These are phyloP conservation scores for Hemiscyllium ocellatum DNA, from an alignment of 2,113 vertebrate genomes.

Conservation along the genomic window DNA sequence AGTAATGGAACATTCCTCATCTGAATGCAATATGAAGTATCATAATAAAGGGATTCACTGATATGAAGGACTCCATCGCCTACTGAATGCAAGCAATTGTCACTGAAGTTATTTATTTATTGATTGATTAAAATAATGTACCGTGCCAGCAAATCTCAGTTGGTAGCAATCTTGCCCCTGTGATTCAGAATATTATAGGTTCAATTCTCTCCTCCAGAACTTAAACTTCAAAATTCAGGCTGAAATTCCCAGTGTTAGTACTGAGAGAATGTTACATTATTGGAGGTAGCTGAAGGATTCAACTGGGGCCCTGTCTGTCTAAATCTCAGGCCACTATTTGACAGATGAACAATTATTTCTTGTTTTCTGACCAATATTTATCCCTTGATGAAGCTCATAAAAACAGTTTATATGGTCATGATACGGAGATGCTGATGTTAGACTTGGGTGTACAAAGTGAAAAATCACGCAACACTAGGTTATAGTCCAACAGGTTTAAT, in stretches of 20 bases:
- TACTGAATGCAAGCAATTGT: background rate
- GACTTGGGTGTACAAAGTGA: too few relatives aligned
- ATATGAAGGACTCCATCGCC: background rate
- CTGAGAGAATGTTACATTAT: background rate
- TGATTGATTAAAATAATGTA: background rate
- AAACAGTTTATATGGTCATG: too few relatives aligned
- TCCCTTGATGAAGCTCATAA: background rate
- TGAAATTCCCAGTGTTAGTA: background rate
- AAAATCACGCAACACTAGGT: too few relatives aligned
- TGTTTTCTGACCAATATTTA: background rate
- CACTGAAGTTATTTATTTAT: background rate
- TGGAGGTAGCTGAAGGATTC: background rate
- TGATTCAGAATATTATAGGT: background rate
- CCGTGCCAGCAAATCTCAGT: background rate
- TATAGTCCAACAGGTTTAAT: too few relatives aligned
- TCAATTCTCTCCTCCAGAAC: background rate
- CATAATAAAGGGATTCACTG: background rate
- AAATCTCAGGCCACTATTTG: too few relatives aligned
- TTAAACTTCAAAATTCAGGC: background rate
- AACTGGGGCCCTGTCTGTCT: too few relatives aligned
- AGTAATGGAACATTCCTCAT: background rate
- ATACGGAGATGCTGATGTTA: too few relatives aligned
- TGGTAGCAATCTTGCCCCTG: background rate
- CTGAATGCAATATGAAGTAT: background rate
- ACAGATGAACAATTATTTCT: too few relatives aligned